phyloP scores from a whole-genome alignment of 2,113 vertebrate genomes.

The Hydropotes inermis region DNA sequence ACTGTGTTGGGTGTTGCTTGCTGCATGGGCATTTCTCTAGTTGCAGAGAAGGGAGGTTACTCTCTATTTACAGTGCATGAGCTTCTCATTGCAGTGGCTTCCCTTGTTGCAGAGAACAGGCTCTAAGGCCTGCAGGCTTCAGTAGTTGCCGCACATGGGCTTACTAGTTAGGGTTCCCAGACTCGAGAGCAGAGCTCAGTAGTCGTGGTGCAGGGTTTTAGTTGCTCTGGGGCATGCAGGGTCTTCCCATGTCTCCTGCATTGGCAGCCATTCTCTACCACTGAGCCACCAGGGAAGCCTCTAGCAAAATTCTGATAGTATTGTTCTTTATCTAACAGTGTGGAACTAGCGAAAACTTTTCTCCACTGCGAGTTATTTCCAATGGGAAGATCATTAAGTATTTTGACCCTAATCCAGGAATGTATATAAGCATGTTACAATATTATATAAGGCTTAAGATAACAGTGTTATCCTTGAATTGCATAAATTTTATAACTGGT shows the following conservation, averaged over 20 bases:
- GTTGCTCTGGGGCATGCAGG: not conserved
- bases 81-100: not conserved
- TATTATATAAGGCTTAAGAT: constrained; percentile 36
- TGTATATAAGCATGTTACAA: not conserved
- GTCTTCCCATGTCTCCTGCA: not conserved
- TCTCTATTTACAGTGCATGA: fast-evolving
- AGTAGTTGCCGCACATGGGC: not conserved
- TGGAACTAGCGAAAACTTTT: not conserved
- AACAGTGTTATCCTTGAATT: constrained; percentile 30
- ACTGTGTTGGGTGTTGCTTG: not conserved
- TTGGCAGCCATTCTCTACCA: not conserved
- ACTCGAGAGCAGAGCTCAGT: not conserved
- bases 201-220: not conserved
- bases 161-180: not conserved
- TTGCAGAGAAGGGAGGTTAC: not conserved
- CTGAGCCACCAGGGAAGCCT: not conserved
- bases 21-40: not conserved
- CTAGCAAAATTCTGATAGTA: not conserved
- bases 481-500: constrained; percentile 29
- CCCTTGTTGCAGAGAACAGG: not conserved
- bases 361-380: not conserved
- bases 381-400: not conserved
- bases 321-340: not conserved
- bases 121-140: not conserved
- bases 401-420: not conserved